Conservation (phyloP, 2,888 invertebrate genomes). For the Priocnemis perturbator region DNA sequence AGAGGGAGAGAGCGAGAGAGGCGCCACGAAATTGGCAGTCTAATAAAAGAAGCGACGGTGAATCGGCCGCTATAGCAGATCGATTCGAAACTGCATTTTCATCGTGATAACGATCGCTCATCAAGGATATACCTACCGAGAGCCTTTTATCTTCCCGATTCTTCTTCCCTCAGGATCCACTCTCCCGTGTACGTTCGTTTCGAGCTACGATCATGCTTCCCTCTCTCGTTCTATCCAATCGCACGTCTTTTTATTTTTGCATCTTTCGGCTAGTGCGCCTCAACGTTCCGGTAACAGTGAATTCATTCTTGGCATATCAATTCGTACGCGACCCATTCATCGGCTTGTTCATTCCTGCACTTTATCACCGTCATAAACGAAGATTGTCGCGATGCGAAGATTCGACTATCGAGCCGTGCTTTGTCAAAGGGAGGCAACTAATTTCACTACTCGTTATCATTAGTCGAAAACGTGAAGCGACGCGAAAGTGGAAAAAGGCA, state of each 20-base stretch:
- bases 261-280: not conserved
- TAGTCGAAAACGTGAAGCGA: not conserved
- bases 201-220: not conserved
- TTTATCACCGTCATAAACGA: too few species aligned
- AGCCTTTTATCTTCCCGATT: conserved; percentile 52
- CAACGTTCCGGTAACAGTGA: too few species aligned
- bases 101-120: conserved; percentile 61
- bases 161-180: conserved; percentile 15
- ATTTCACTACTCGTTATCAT: too few species aligned
- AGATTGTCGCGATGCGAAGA: too few species aligned
- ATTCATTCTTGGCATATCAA: too few species aligned
- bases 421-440: too few species aligned
- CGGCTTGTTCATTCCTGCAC: too few species aligned
- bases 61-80: conserved; percentile 3
- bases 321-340: too few species aligned
- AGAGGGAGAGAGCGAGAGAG: conserved; percentile 37
- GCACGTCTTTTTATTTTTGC: conserved; percentile 2
- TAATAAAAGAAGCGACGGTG: conserved; percentile 56
- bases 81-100: conserved; percentile 59
- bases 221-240: not conserved
- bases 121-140: conserved; percentile 59
- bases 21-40: conserved; percentile 58
- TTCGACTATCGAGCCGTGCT: too few species aligned
- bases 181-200: not conserved
- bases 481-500: not conserved